phyloP scores from a whole-genome alignment of 2,113 vertebrate genomes.

The Nycticorax nycticorax region DNA sequence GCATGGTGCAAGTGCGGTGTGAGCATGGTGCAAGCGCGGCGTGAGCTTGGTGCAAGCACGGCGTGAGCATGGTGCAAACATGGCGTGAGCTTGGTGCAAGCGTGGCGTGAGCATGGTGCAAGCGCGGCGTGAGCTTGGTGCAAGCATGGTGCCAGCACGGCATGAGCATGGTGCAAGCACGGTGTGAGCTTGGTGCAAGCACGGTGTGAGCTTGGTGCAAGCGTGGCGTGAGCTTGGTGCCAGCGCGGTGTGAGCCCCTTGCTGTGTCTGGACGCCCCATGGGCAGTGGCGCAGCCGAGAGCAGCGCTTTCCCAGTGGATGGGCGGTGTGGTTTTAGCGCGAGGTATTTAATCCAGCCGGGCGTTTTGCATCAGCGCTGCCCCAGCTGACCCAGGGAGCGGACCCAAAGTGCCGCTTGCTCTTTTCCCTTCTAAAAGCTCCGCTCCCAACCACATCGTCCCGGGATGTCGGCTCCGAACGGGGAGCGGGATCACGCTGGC shows the following conservation, averaged over 20 bases:
- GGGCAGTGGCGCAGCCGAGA: rapidly evolving
- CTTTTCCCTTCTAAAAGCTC: neutral
- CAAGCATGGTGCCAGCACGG: neutral
- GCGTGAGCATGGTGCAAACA: neutral
- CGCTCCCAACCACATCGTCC: rapidly evolving
- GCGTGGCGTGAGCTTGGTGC: no score
- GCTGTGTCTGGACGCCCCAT: neutral
- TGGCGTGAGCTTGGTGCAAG: no score
- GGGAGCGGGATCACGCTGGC: neutral
- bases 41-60: neutral
- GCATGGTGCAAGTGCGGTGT: no score
- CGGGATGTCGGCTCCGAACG: neutral
- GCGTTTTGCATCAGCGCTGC: neutral
- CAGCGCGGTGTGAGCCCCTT: no score
- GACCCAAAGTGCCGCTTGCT: neutral
- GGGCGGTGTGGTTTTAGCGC: neutral
- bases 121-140: no score
- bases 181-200: neutral
- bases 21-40: neutral
- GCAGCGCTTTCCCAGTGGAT: rapidly evolving
- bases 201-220: no score
- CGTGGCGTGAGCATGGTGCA: no score
- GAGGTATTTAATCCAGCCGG: neutral
- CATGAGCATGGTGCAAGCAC: neutral
- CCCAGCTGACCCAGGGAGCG: neutral